A percentile compares a stretch with the other conserved stretches of the same genome.
These are phyloP conservation scores for Meliscaeva auricollis DNA, from an alignment of 2,888 invertebrate species.

Conservation along the genomic window DNA sequence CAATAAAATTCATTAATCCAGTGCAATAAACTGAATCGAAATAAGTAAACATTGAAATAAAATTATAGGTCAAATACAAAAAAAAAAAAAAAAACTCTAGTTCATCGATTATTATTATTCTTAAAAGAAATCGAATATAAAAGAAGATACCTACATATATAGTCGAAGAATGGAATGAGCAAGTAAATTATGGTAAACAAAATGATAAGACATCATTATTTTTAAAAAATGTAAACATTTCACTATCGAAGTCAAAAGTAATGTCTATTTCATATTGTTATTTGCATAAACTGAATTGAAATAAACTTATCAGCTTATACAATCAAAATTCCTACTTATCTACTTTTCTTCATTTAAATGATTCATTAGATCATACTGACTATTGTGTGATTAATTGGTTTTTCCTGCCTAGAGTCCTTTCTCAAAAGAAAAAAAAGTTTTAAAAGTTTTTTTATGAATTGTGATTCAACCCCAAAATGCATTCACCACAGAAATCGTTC, in stretches of 20 bases:
- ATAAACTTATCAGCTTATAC: background rate
- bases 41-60: background rate
- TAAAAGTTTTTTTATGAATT: background rate
- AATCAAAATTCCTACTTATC: background rate
- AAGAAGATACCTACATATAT: background rate
- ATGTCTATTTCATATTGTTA: background rate
- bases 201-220: background rate
- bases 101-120: conserved; percentile 39
- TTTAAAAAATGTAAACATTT: background rate
- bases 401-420: background rate
- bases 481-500: conserved; percentile 2
- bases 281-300: conserved; percentile 12
- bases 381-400: background rate
- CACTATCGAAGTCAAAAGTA: background rate
- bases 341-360: background rate
- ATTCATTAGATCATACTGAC: background rate
- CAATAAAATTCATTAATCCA: background rate
- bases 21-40: conserved; percentile 13
- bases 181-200: conserved; percentile 11
- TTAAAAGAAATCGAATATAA: background rate
- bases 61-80: conserved; percentile 12
- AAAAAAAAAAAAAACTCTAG: too few relatives aligned
- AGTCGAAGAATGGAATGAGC: background rate
- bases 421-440: background rate
- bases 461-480: background rate